Percentiles rank a stretch among this genome's conserved stretches.
Evolutionary conservation across 2,888 invertebrate species (phyloP).

Genomic region (Cybosia mesomella): DNA sequence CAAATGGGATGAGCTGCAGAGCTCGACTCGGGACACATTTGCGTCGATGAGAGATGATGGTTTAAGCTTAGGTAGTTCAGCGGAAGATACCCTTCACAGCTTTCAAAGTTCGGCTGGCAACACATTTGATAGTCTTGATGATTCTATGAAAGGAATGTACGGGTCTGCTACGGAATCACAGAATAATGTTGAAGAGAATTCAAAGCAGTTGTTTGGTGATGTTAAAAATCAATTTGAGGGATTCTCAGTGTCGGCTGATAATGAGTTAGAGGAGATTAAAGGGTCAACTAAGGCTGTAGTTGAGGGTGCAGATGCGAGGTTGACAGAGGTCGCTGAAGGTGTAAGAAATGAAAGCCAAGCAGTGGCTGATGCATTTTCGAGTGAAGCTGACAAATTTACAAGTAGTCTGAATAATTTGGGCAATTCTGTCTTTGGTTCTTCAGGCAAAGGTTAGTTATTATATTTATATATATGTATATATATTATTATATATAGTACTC

Average conservation of each 20-base stretch:
- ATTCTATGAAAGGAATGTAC: slow-evolving; percentile 72
- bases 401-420: slow-evolving; percentile 81
- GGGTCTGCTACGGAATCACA: slow-evolving; percentile 62
- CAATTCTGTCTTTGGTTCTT: slow-evolving; percentile 80
- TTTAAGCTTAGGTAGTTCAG: slow-evolving; percentile 75
- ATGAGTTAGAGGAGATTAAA: slow-evolving; percentile 78
- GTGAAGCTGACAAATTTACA: slow-evolving; percentile 77
- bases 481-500: too few species aligned
- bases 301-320: slow-evolving; percentile 65
- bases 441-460: slow-evolving; percentile 78
- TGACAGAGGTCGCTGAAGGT: slow-evolving; percentile 63
- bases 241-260: slow-evolving; percentile 80
- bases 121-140: slow-evolving; percentile 81
- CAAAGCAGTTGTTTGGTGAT: slow-evolving; percentile 75
- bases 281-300: slow-evolving; percentile 64
- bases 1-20: slow-evolving; percentile 79
- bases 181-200: slow-evolving; percentile 62
- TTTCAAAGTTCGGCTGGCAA: slow-evolving; percentile 84
- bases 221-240: slow-evolving; percentile 77
- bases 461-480: too few species aligned
- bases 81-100: slow-evolving; percentile 80
- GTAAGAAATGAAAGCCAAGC: slow-evolving; percentile 60
- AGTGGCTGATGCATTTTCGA: slow-evolving; percentile 62
- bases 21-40: slow-evolving; percentile 79
- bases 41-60: slow-evolving; percentile 77